A percentile compares a stretch with the other conserved stretches of the same genome.
phyloP scores from a whole-genome alignment of 2,888 invertebrate species.

The Drosophila koepferae region DNA sequence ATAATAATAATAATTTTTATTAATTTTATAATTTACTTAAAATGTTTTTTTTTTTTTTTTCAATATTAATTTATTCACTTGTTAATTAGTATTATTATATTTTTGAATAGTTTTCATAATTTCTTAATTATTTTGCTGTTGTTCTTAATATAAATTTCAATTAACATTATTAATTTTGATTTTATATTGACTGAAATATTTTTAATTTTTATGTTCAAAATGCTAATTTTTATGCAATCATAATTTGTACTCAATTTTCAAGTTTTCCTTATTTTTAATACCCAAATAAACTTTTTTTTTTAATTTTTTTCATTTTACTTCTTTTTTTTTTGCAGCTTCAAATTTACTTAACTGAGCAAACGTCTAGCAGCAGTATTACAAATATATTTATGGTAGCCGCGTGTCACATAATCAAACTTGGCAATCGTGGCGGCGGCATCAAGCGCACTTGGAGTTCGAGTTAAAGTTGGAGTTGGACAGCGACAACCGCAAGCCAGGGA shows the following conservation, averaged over 20 bases:
- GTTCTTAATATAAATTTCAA: no score
- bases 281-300: no score
- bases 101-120: no score
- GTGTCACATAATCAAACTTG: conserved; percentile 75
- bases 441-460: conserved; percentile 42
- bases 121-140: no score
- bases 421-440: conserved; percentile 62
- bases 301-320: neutral
- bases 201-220: neutral
- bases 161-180: no score
- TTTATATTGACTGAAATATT: no score
- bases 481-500: conserved; percentile 13
- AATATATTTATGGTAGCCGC: conserved; percentile 73
- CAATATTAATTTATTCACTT: no score
- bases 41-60: neutral
- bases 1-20: neutral
- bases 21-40: no score
- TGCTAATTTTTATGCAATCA: no score
- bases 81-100: no score
- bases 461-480: conserved; percentile 31
- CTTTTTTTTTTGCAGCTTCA: neutral
- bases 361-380: conserved; percentile 6
- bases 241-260: no score
- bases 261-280: no score
- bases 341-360: neutral